A percentile compares a stretch with the other conserved stretches of the same genome.
phyloP scores from a whole-genome alignment of 1,140 invertebrate species.

The Drosophila nigromelanica region DNA sequence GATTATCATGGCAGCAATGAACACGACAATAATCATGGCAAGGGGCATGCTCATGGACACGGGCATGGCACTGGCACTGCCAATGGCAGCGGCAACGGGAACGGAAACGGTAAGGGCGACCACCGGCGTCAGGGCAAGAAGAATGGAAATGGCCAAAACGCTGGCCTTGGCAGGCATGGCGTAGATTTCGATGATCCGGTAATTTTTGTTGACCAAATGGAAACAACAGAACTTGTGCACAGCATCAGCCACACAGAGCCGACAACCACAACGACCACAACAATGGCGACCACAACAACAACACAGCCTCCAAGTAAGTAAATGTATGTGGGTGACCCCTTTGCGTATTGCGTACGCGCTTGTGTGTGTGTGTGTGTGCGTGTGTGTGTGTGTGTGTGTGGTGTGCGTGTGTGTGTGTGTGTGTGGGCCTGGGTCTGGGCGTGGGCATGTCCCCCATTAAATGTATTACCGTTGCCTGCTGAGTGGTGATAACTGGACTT shows the following conservation, averaged over 20 bases:
- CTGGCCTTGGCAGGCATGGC: slow-evolving; percentile 83
- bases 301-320: slow-evolving; percentile 89
- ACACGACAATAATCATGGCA: slow-evolving; percentile 84
- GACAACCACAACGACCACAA: slow-evolving; percentile 84
- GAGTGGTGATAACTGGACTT: slow-evolving; percentile 10
- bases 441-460: background rate
- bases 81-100: slow-evolving; percentile 26
- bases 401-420: slow-evolving; percentile 5
- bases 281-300: slow-evolving; percentile 86
- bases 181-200: slow-evolving; percentile 81
- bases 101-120: slow-evolving; percentile 70
- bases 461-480: background rate
- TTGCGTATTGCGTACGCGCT: slow-evolving; percentile 1
- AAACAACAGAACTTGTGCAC: slow-evolving; percentile 84
- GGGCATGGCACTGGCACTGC: slow-evolving; percentile 35
- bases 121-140: slow-evolving; percentile 50
- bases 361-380: background rate
- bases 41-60: slow-evolving; percentile 84
- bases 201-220: slow-evolving; percentile 84
- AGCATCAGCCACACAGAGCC: slow-evolving; percentile 85
- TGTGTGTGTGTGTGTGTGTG: slow-evolving; percentile 7
- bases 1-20: slow-evolving; percentile 85
- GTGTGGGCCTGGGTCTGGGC: background rate
- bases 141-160: slow-evolving; percentile 39
- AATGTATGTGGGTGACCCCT: slow-evolving; percentile 58